Evolutionary conservation across 1,140 invertebrate genomes (phyloP).

Genomic region (Leptonema lineaticorne): DNA sequence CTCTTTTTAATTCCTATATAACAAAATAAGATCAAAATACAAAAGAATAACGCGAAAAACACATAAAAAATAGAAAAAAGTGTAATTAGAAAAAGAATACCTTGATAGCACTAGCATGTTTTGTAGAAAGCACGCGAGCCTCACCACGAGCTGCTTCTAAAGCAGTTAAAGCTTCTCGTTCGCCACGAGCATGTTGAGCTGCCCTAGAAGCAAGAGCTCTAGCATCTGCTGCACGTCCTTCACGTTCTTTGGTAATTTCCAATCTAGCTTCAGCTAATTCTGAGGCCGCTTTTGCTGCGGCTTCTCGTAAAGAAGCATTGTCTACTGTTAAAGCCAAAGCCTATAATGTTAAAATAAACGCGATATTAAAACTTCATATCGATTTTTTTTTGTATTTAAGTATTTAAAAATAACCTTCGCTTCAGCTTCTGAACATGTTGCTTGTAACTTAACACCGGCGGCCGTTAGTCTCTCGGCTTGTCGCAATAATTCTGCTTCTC

Average conservation of each 20-base stretch:
- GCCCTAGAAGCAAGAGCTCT: constrained; percentile 49
- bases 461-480: constrained; percentile 35
- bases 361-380: neutral
- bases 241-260: constrained; percentile 44
- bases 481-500: constrained; percentile 35
- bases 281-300: constrained; percentile 33
- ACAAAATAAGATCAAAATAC: neutral
- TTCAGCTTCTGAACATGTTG: constrained; percentile 37
- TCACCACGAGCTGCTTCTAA: constrained; percentile 48
- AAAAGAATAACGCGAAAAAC: neutral
- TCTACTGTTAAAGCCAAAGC: constrained; percentile 49
- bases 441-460: constrained; percentile 36
- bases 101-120: constrained; percentile 52
- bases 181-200: constrained; percentile 45
- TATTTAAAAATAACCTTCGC: constrained; percentile 30
- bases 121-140: constrained; percentile 49
- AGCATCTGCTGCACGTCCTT: constrained; percentile 47
- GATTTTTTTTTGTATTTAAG: no score
- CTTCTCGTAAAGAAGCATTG: constrained; percentile 48
- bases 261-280: constrained; percentile 42
- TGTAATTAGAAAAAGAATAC: constrained; percentile 35
- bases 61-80: neutral
- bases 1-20: constrained; percentile 52
- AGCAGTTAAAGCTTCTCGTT: constrained; percentile 45
- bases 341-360: constrained; percentile 37